Conservation (phyloP, 2,888 invertebrate species). For the Myathropa florea region DNA sequence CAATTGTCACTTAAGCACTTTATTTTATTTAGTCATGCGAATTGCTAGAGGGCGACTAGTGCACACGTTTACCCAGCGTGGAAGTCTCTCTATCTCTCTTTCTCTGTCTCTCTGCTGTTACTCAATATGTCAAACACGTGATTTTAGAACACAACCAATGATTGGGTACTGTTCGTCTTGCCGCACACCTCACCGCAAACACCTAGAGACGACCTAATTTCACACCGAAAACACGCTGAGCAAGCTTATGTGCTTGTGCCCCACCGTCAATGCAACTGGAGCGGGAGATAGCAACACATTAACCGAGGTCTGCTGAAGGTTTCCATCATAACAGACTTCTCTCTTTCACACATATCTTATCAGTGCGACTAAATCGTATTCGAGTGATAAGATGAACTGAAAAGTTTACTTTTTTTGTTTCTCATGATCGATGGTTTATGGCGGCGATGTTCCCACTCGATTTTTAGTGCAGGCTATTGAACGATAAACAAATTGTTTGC, state of each 20-base stretch:
- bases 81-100: neutral
- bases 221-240: neutral
- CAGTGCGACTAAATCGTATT: neutral
- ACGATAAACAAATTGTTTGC: neutral
- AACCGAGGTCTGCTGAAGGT: neutral
- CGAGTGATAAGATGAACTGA: too few relatives aligned
- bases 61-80: neutral
- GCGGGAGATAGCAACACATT: constrained; percentile 1
- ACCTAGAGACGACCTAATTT: neutral
- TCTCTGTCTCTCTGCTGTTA: neutral
- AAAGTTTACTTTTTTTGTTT: neutral
- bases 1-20: constrained; percentile 23
- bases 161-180: neutral
- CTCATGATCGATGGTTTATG: neutral
- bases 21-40: neutral
- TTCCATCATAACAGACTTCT: neutral
- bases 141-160: constrained; percentile 21
- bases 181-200: neutral
- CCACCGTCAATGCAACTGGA: neutral
- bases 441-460: neutral
- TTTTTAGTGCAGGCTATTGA: neutral
- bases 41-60: neutral
- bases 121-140: constrained; percentile 53
- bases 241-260: neutral
- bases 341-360: neutral